These are phyloP conservation scores for Malthinus flaveolus DNA, from an alignment of 2,888 invertebrate genomes.

Conservation along the genomic window DNA sequence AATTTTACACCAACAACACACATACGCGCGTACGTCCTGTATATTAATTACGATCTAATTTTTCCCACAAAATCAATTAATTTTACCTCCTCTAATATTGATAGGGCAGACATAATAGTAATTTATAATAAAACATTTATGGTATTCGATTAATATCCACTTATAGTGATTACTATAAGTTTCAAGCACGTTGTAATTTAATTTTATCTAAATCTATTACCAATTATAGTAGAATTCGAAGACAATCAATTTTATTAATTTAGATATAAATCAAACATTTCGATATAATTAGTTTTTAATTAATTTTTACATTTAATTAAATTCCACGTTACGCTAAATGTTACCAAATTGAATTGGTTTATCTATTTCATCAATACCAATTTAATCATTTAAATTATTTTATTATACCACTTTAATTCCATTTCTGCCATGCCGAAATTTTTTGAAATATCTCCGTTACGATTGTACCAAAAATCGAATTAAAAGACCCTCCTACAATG, in stretches of 20 bases:
- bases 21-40: too few species aligned
- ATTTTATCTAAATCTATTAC: constrained; percentile 8
- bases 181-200: constrained; percentile 6
- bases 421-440: not conserved
- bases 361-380: too few species aligned
- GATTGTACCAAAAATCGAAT: too few species aligned
- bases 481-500: too few species aligned
- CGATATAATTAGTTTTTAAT: too few species aligned
- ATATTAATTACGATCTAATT: not conserved
- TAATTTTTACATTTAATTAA: too few species aligned
- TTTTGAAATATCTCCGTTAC: not conserved
- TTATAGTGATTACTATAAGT: constrained; percentile 4
- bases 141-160: constrained; percentile 6
- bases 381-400: not conserved
- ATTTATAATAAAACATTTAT: constrained; percentile 7
- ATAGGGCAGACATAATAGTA: not conserved
- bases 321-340: too few species aligned
- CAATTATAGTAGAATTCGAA: not conserved
- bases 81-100: not conserved
- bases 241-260: constrained; percentile 8
- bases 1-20: too few species aligned
- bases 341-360: too few species aligned
- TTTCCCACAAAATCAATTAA: not conserved
- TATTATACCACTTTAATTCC: not conserved
- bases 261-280: constrained; percentile 5